Conservation (phyloP, 2,888 invertebrate genomes). For the Colletes collaris region DNA sequence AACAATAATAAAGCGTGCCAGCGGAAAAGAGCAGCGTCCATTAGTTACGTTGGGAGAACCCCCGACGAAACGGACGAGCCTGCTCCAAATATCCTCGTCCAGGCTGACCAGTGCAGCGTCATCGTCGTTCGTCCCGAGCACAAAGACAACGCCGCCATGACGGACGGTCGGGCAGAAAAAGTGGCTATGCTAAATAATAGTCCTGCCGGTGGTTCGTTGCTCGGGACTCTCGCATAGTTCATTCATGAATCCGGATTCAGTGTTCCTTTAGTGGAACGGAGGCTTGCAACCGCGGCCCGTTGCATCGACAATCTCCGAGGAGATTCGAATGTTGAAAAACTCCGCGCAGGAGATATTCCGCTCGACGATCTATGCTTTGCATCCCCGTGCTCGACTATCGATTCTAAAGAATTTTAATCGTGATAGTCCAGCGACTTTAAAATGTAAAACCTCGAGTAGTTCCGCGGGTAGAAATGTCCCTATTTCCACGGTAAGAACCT, state of each 20-base stretch:
- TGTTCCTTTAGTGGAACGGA: conserved; percentile 68
- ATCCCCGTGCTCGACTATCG: conserved; percentile 1
- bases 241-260: conserved; percentile 78
- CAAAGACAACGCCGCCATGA: conserved; percentile 81
- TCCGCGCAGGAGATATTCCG: conserved; percentile 11
- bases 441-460: too few relatives aligned
- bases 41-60: conserved; percentile 70
- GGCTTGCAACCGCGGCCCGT: conserved; percentile 17
- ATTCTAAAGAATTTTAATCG: conserved; percentile 3
- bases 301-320: conserved; percentile 23
- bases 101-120: conserved; percentile 77
- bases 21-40: conserved; percentile 73
- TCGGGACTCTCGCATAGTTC: conserved; percentile 75
- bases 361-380: conserved; percentile 11
- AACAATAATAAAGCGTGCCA: conserved; percentile 77
- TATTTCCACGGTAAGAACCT: too few relatives aligned
- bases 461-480: too few relatives aligned
- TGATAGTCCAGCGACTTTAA: too few relatives aligned
- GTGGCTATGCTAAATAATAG: conserved; percentile 83
- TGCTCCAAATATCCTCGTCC: conserved; percentile 70
- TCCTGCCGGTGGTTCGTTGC: conserved; percentile 73
- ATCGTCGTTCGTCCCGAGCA: conserved; percentile 75
- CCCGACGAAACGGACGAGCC: conserved; percentile 52
- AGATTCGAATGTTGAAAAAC: conserved; percentile 39
- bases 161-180: conserved; percentile 78